phyloP scores from a whole-genome alignment of 2,888 invertebrate genomes.

The Agrypnus murinus region DNA sequence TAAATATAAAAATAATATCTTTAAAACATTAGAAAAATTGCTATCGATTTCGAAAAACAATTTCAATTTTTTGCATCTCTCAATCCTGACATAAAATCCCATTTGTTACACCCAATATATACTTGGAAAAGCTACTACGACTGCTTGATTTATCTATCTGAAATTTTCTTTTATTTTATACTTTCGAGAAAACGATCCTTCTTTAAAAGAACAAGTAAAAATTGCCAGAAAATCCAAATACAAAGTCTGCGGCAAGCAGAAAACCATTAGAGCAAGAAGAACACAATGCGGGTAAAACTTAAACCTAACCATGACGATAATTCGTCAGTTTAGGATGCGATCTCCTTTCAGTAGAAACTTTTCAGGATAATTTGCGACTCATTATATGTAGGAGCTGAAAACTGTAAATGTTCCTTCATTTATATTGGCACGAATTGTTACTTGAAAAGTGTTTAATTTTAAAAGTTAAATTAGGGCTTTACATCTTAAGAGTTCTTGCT shows the following conservation, averaged over 20 bases:
- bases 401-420: background rate
- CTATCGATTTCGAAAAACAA: constrained; percentile 21
- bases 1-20: no score
- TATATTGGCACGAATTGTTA: constrained; percentile 20
- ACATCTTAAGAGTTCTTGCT: constrained; percentile 7
- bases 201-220: background rate
- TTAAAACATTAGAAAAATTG: no score
- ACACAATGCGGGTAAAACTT: constrained; percentile 1
- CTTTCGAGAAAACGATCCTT: background rate
- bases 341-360: constrained; percentile 8
- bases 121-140: background rate
- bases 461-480: constrained; percentile 19
- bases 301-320: background rate
- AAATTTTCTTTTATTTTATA: background rate
- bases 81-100: constrained; percentile 14
- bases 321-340: background rate
- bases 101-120: constrained; percentile 19
- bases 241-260: background rate
- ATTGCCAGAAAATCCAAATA: constrained; percentile 14
- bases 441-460: constrained; percentile 15
- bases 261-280: constrained; percentile 2
- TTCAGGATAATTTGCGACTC: background rate
- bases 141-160: constrained; percentile 19
- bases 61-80: constrained; percentile 16
- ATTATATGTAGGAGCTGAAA: background rate